Conservation (phyloP, 2,113 vertebrate genomes). For the Mirounga angustirostris region DNA sequence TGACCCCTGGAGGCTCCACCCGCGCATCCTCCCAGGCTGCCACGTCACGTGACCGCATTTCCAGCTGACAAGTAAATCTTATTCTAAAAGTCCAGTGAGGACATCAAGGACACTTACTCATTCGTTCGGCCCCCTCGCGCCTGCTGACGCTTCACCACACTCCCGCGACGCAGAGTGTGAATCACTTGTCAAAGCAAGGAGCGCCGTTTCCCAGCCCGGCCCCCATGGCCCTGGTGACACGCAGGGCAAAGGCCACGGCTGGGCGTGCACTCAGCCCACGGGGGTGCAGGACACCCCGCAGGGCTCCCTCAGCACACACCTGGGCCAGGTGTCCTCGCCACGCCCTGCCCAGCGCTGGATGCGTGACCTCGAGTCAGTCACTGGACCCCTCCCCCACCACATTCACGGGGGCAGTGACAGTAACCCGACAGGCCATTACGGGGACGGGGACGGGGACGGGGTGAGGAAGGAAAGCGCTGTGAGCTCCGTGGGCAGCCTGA, state of each 20-base stretch:
- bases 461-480: neutral
- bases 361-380: rapidly evolving
- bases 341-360: rapidly evolving
- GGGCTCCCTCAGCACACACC: too few species aligned
- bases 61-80: slow-evolving; percentile 87
- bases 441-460: neutral
- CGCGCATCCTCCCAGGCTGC: slow-evolving; percentile 70
- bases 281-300: rapidly evolving
- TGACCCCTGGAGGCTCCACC: neutral
- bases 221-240: neutral
- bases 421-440: rapidly evolving
- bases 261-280: neutral
- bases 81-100: slow-evolving; percentile 83
- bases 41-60: slow-evolving; percentile 80
- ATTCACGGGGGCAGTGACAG: neutral
- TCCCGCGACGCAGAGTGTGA: slow-evolving; percentile 71
- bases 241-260: slow-evolving; percentile 44
- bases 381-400: rapidly evolving
- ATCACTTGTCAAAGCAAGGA: slow-evolving; percentile 77
- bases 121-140: slow-evolving; percentile 42
- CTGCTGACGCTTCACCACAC: slow-evolving; percentile 84
- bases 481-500: neutral
- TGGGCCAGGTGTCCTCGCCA: neutral
- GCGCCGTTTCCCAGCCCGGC: slow-evolving; percentile 18
- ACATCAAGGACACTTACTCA: slow-evolving; percentile 81